These are phyloP conservation scores for Apteryx mantelli DNA, from an alignment of 2,113 vertebrate genomes.

Conservation along the genomic window DNA sequence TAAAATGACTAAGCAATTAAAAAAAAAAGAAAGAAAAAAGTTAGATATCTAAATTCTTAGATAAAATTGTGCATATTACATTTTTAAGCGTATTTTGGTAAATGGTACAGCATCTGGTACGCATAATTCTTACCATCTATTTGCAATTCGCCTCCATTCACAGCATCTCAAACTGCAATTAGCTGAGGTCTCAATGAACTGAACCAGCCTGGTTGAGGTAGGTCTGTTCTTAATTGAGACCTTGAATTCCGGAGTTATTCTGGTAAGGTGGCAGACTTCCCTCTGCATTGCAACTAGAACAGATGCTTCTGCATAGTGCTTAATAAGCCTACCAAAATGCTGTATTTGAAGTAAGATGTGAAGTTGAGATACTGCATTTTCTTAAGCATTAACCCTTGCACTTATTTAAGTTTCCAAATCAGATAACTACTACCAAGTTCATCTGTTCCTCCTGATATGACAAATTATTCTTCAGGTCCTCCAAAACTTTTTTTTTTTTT, in stretches of 20 bases:
- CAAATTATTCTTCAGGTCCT: not conserved
- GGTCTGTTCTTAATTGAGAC: not conserved
- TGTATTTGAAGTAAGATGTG: not conserved
- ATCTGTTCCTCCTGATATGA: not conserved
- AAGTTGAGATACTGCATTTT: not conserved
- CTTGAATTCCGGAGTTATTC: not conserved
- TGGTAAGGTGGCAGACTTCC: not conserved
- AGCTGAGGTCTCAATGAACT: not conserved
- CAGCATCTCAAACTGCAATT: not conserved
- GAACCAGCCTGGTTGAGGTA: not conserved
- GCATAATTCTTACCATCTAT: not conserved
- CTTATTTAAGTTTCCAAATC: not conserved
- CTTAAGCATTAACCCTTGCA: not conserved
- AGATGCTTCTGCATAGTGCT: not conserved
- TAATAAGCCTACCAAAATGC: not conserved
- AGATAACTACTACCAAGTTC: not conserved
- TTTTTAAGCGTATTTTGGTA: not conserved
- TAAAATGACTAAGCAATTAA: not conserved
- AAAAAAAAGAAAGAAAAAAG: not conserved
- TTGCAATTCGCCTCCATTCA: not conserved
- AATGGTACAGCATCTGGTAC: not conserved
- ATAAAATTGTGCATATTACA: not conserved
- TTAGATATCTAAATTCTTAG: not conserved
- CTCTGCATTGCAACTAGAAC: not conserved
- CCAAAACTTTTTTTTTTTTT: not conserved